Base-by-base conservation (phyloP, 2,797 vertebrate species). In the Micropoecilia bifurca region DNA sequence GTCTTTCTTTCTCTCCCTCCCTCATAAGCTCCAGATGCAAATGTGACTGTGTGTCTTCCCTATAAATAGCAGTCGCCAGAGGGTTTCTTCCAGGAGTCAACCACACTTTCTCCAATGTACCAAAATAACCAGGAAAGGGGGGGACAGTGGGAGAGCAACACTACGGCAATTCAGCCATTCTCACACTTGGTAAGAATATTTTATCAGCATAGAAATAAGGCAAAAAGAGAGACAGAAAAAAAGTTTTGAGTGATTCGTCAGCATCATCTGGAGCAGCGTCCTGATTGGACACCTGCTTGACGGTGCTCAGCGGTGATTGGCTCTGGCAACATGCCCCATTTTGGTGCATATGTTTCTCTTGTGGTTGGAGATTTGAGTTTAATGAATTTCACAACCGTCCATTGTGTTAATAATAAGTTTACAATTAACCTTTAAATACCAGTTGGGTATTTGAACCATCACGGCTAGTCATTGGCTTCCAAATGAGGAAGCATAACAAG, bases 51-150 rank as follows among this genome's bases (percentile, higher is more conserved):
- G 89, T 92, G 88, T 91, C 89, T 89, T 92, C 90, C 90, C 93
- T 95, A 95, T 93, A 94, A 94, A 95, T 95, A 95, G 93, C 87
- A 87, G 91, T 90, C 86, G 92, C 95, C 94, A 93, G 91, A 95
- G 92, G 92, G 91, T 90, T 93, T 92, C 91, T 94, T 93, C 90
- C 92, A 91, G 92, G 90, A 95, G 89, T 89, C 88, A 88, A 87
- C 91, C 87, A 87, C 87, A 91, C 90, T 92, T 92, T 94, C 87
- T 90, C 89, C 84, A 80, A 86, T 82, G 47, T 89, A 93, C 92
- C 87, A 93, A 93, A 92, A 94, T 90, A 93, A 93, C 89, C 89
- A 87, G 82, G 85, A 85, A 87, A 89, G 88, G 78, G 73, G 88
- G 41, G 41, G 25, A 14, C 41, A 81, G 76, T 57, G 75, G 68